Evolutionary conservation across 2,888 invertebrate species (phyloP).

Genomic region (Tipula confusa): DNA sequence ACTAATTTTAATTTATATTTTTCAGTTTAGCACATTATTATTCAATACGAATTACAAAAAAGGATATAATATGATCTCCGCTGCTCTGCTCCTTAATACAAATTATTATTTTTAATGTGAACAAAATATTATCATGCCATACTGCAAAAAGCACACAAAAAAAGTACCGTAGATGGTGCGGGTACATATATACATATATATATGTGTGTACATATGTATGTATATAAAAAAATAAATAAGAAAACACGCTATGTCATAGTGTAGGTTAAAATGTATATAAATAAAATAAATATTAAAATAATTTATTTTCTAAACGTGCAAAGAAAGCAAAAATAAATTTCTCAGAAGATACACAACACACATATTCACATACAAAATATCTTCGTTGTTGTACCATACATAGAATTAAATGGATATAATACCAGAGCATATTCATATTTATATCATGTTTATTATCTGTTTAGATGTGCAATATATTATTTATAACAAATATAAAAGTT

Average conservation of each 20-base stretch:
- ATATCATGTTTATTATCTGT: slow-evolving; percentile 25
- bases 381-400: background rate
- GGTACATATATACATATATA: background rate
- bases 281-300: slow-evolving; percentile 25
- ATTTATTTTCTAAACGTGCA: slow-evolving; percentile 20
- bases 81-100: background rate
- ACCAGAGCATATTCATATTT: slow-evolving; percentile 25
- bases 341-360: background rate
- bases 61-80: background rate
- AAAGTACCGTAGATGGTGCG: background rate
- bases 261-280: slow-evolving; percentile 25
- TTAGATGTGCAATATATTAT: slow-evolving; percentile 25
- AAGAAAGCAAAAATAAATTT: slow-evolving; percentile 9
- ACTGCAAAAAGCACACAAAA: background rate
- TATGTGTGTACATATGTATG: background rate
- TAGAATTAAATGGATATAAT: slow-evolving; percentile 12
- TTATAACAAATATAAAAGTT: slow-evolving; percentile 20
- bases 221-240: background rate
- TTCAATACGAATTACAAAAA: slow-evolving; percentile 9
- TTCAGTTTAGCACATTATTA: background rate
- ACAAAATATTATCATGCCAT: background rate
- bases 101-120: slow-evolving; percentile 20
- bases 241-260: slow-evolving; percentile 3
- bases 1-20: background rate
- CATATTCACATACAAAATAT: background rate